phyloP scores from a whole-genome alignment of 1,140 invertebrate genomes.

The Heliconius hewitsoni region DNA sequence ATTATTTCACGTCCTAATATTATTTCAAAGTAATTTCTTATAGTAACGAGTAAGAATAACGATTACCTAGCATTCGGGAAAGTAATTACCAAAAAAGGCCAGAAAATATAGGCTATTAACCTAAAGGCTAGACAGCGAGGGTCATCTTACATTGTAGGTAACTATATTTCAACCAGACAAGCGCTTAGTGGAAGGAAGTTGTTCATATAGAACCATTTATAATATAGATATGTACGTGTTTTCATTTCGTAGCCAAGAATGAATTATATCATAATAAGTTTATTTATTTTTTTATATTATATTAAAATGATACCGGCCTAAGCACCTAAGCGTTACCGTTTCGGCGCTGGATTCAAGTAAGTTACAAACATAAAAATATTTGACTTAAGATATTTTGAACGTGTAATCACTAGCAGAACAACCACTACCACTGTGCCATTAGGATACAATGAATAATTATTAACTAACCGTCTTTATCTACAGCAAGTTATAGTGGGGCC shows the following conservation, averaged over 20 bases:
- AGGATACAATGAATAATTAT: neutral
- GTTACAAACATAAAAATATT: too few relatives aligned
- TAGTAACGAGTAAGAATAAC: neutral
- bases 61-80: neutral
- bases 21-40: neutral
- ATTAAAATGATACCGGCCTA: too few relatives aligned
- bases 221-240: neutral
- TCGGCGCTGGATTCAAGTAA: too few relatives aligned
- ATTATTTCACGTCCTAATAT: neutral
- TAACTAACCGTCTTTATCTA: slow-evolving; percentile 2
- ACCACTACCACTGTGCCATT: too few relatives aligned
- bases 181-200: slow-evolving; percentile 4
- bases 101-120: slow-evolving; percentile 14
- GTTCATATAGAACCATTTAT: neutral
- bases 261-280: neutral
- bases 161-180: neutral
- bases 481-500: neutral
- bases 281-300: too few relatives aligned
- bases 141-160: slow-evolving; percentile 6
- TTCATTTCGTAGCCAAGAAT: neutral
- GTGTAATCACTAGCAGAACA: too few relatives aligned
- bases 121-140: slow-evolving; percentile 9
- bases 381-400: too few relatives aligned
- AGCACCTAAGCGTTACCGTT: too few relatives aligned
- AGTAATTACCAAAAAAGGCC: slow-evolving; percentile 1